Base-by-base conservation (phyloP, 2,113 vertebrate genomes). In the Cebus imitator region DNA sequence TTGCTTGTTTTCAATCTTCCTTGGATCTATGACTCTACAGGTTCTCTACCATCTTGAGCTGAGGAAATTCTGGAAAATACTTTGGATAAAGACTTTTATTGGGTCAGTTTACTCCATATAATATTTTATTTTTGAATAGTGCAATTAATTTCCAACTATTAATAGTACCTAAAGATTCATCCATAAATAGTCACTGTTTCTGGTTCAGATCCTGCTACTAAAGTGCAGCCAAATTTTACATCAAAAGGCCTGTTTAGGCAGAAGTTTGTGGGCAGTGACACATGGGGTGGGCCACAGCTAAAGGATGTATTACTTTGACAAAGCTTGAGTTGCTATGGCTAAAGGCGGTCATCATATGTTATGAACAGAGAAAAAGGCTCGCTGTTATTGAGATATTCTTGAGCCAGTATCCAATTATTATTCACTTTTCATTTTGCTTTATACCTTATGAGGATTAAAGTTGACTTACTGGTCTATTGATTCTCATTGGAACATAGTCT, bases 81-180 rank as follows among this genome's bases (percentile, higher is more conserved):
- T 48, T 52, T 80, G 16, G 57, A 85, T 66, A 55, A 80, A 35
- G 35, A 66, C 55, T 85, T 70, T 70, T 23, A 78, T 52, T 88
- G 6, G 84, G 37, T 64, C 16, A 14, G 11, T 81, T 94, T 58
- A 57, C 4, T 43, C 27, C 17, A 93, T 40, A 16, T 73, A 72
- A 64, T 85, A 80, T 75, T 85, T 85, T 86, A 78, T 37, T 88
- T 96, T 96, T 92, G 32, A 75, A 78, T 90, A 79, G 89, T 70
- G 35, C 27, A 70, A 70, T 91, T 37, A 83, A 82, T 87, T 70
- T 79, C 30, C 9, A 35, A 9, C 48, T 86, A 80, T 58, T 76
- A 72, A 50, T 80, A 73, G 40, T 70, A 75, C 76, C 43, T 75
- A 45, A 86, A 96, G 89, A 12, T 81, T 50, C 40, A 21, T 87